A percentile compares a stretch with the other conserved stretches of the same genome.
phyloP scores from a whole-genome alignment of 2,797 vertebrate species.

The Bradypodion pumilum region DNA sequence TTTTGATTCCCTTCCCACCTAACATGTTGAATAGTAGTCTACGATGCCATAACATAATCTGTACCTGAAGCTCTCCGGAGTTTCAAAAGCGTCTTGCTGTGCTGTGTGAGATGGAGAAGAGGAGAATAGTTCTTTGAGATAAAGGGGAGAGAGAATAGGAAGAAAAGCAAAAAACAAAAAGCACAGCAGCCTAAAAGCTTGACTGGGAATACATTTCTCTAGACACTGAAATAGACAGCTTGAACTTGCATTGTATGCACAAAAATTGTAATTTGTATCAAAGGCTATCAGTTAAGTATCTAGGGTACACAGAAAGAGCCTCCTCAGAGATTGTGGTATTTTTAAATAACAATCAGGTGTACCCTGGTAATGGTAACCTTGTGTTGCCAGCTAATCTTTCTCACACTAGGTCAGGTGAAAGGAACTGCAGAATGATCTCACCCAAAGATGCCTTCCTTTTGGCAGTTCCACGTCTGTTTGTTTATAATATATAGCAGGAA shows the following conservation, averaged over 20 bases:
- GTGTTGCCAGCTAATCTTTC: too few species aligned
- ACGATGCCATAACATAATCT: background rate
- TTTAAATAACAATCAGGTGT: too few species aligned
- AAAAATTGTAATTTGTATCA: constrained; percentile 5
- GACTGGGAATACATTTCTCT: background rate
- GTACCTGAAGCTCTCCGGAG: background rate
- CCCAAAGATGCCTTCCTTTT: too few species aligned
- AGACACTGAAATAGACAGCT: background rate
- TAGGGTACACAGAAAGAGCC: too few species aligned
- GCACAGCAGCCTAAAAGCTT: background rate
- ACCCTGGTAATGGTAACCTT: too few species aligned
- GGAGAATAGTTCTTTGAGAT: background rate
- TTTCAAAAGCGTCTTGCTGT: background rate
- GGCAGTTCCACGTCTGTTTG: too few species aligned
- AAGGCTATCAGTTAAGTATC: background rate
- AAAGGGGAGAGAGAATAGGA: background rate
- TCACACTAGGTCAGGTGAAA: too few species aligned
- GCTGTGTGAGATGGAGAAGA: background rate
- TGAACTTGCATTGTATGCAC: background rate
- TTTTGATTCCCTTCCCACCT: background rate
- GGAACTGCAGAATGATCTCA: too few species aligned
- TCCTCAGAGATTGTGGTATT: too few species aligned
- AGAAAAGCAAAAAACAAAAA: too few species aligned
- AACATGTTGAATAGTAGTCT: background rate
- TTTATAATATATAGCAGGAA: background rate